Evolutionary conservation across 53 echinoderm and acorn worm genomes (phyloP), one percentile per base, ranked within the genome.

Genomic region (Henricia sp.): DNA sequence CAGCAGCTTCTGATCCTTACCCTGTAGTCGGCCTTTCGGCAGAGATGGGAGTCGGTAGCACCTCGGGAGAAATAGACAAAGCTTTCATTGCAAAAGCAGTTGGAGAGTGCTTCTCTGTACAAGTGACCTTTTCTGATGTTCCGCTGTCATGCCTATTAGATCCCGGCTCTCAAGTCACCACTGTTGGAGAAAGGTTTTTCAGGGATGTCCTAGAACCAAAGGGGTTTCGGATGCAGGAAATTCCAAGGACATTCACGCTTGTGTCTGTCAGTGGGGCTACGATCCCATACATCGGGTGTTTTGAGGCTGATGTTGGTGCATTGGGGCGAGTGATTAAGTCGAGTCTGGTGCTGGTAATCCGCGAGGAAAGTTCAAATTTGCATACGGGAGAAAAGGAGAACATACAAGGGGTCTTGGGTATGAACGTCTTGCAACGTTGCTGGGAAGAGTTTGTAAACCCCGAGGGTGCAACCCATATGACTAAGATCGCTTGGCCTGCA

Each of bases 201-300:
- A n/a, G n/a, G n/a, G n/a, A n/a, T n/a, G n/a, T 37, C 2, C 17
- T 2, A 17, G 29, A 14, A 23, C 25, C 24, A 42, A 46, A 30
- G 24, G 78, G 83, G 28, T 82, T 82, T 82, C 17, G 46, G 52
- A 29, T 65, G 14, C 0, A 40, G 41, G 21, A 52, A n/a, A 70
- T 70, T 28, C 55, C 52, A 28, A 52, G 27, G 19, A 40, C 84
- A 32, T 84, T 70, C 44, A 34, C 84, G n/a, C 29, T 71, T 3
- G 84, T 84, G 38, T 84, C 71, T 23, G 84, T 55, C 21, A 84
- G 84, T 44, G 69, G 84, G n/a, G 84, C 65, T 16, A 14, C 84
- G 23, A 84, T 84, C 46, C 83, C 83, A 28, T 68, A 83, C 24
- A 50, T 83, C n/a, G 84, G 84, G 12, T 84, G 70, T 32, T 84